These are phyloP conservation scores for Amyelois transitella DNA, from an alignment of 1,140 invertebrate species.

Conservation along the genomic window DNA sequence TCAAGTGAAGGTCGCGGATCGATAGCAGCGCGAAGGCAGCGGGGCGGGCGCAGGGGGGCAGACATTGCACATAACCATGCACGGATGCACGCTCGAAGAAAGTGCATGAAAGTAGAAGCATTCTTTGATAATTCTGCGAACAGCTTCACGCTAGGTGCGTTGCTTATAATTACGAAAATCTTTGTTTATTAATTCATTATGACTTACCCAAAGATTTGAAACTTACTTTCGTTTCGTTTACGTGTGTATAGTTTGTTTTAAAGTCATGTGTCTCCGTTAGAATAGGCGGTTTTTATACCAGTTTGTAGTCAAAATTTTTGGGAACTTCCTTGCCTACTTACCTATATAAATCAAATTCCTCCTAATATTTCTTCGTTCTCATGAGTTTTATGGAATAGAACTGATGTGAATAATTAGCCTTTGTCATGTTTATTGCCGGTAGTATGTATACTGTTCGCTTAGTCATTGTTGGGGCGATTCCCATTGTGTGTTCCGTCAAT, in stretches of 20 bases:
- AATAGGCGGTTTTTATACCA: too few relatives aligned
- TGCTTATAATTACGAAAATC: slow-evolving; percentile 5
- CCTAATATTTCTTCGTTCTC: neutral
- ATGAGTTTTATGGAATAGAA: neutral
- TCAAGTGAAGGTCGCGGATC: slow-evolving; percentile 62
- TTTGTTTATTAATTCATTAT: slow-evolving; percentile 1
- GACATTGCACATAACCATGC: slow-evolving; percentile 23
- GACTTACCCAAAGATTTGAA: neutral
- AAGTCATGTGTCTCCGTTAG: too few relatives aligned
- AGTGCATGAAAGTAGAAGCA: slow-evolving; percentile 65
- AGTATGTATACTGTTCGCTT: slow-evolving; percentile 20
- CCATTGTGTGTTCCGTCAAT: slow-evolving; percentile 30
- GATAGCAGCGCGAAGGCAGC: slow-evolving; percentile 30
- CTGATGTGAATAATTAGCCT: slow-evolving; percentile 8
- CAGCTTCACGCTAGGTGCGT: slow-evolving; percentile 19
- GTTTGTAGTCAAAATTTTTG: too few relatives aligned
- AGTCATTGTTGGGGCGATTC: slow-evolving; percentile 25
- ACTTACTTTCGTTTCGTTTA: neutral
- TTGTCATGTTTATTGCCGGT: slow-evolving; percentile 22
- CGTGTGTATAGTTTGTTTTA: too few relatives aligned
- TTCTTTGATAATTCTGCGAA: slow-evolving; percentile 38
- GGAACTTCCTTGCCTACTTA: neutral
- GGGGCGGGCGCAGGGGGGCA: slow-evolving; percentile 12
- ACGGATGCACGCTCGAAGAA: slow-evolving; percentile 53
- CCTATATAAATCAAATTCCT: neutral